Percentiles rank a stretch among this genome's conserved stretches.
These are phyloP conservation scores for Trichopoda pennipes DNA, from an alignment of 2,888 invertebrate species.

Conservation along the genomic window DNA sequence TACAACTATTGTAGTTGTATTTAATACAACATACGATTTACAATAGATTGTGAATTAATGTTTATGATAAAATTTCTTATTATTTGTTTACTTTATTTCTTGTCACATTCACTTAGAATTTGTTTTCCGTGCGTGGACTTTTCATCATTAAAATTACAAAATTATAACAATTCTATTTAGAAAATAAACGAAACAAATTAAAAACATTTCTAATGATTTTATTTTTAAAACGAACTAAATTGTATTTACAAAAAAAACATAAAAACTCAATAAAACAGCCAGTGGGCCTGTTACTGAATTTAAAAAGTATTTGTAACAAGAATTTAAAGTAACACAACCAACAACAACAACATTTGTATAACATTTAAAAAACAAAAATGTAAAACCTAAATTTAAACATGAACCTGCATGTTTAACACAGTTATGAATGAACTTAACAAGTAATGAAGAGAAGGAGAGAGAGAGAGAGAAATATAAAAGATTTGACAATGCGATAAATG, in stretches of 20 bases:
- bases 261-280: background rate
- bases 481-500: conserved; percentile 66
- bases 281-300: conserved; percentile 57
- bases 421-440: conserved; percentile 20
- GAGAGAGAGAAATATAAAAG: background rate
- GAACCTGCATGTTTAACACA: conserved; percentile 53
- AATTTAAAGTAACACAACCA: conserved; percentile 2
- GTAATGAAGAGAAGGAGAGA: background rate
- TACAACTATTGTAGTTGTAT: too few relatives aligned
- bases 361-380: conserved; percentile 30
- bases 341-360: conserved; percentile 41
- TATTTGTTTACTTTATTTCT: too few relatives aligned
- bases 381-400: conserved; percentile 41
- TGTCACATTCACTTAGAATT: too few relatives aligned
- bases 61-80: too few relatives aligned
- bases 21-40: too few relatives aligned
- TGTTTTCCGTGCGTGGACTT: background rate
- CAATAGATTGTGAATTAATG: too few relatives aligned
- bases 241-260: background rate
- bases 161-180: background rate
- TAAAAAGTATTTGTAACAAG: background rate
- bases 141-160: background rate
- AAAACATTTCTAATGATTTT: conserved; percentile 6
- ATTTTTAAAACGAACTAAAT: background rate
- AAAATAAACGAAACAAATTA: conserved; percentile 16